These are phyloP conservation scores for Eulemur macaco DNA, from an alignment of 2,113 vertebrate species.

Conservation along the genomic window DNA sequence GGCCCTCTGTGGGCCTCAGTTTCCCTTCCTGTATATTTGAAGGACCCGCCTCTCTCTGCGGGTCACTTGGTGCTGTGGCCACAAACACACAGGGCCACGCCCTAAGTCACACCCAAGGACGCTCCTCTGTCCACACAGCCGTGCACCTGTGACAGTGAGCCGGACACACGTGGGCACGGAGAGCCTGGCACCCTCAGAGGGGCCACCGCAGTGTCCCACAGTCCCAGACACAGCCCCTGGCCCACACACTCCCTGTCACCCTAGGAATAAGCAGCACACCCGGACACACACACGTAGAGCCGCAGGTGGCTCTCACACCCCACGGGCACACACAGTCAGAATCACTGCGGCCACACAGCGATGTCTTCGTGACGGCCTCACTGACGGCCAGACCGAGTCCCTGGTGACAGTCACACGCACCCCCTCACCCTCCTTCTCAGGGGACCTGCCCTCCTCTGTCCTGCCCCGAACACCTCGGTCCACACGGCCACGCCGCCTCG, in stretches of 20 bases:
- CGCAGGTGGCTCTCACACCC: rapidly evolving
- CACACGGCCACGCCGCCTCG: rapidly evolving
- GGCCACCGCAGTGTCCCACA: not conserved
- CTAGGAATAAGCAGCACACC: not conserved
- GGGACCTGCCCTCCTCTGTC: not conserved
- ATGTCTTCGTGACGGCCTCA: not conserved
- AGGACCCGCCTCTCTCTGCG: not conserved
- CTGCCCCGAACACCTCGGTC: rapidly evolving
- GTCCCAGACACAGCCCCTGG: not conserved
- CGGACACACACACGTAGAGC: not conserved
- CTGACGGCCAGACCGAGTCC: not conserved
- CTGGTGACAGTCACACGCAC: not conserved
- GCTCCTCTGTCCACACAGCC: not conserved
- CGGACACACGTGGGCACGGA: too few species aligned
- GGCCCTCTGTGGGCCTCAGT: not conserved
- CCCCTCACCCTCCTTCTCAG: rapidly evolving
- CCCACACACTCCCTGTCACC: not conserved
- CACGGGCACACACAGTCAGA: not conserved
- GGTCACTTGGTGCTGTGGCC: rapidly evolving
- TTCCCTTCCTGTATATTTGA: not conserved
- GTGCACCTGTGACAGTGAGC: not conserved
- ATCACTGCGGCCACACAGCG: too few species aligned
- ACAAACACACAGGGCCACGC: not conserved
- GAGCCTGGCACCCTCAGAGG: not conserved
- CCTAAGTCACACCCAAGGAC: not conserved